Conservation (phyloP, 2,113 vertebrate species). For the Syngnathus scovelli region DNA sequence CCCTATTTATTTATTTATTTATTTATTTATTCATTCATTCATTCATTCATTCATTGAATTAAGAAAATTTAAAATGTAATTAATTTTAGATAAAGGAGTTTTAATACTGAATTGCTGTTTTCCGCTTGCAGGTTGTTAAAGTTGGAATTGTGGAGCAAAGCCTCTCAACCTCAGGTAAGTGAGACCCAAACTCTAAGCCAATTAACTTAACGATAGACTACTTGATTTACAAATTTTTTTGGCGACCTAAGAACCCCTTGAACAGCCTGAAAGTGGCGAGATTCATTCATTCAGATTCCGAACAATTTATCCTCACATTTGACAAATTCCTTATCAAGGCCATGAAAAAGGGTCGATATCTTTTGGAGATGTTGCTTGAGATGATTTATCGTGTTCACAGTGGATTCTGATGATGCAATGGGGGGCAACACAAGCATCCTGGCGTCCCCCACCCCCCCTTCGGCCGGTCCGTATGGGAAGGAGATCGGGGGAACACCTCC, state of each 20-base stretch:
- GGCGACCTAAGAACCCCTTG: neutral
- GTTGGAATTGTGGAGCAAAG: conserved; percentile 89
- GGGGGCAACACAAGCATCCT: conserved; percentile 75
- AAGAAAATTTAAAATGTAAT: neutral
- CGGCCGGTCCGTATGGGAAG: conserved; percentile 71
- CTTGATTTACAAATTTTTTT: neutral
- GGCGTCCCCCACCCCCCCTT: conserved; percentile 69
- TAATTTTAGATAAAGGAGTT: neutral
- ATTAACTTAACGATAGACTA: neutral
- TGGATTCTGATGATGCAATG: conserved; percentile 85
- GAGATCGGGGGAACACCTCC: conserved; percentile 82
- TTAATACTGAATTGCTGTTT: neutral
- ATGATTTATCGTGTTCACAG: conserved; percentile 46
- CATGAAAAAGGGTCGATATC: neutral
- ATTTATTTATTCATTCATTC: too few relatives aligned
- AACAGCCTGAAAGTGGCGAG: neutral
- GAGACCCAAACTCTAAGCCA: neutral
- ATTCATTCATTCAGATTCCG: too few relatives aligned
- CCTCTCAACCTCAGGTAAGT: conserved; percentile 72
- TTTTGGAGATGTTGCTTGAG: neutral
- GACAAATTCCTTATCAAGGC: neutral
- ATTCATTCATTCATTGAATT: too few relatives aligned
- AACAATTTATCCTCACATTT: neutral
- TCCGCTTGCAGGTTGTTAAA: conserved; percentile 72
- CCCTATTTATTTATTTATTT: neutral